Base-by-base conservation (phyloP, 2,888 invertebrate species). In the Gastracanthus pulcherrimus region DNA sequence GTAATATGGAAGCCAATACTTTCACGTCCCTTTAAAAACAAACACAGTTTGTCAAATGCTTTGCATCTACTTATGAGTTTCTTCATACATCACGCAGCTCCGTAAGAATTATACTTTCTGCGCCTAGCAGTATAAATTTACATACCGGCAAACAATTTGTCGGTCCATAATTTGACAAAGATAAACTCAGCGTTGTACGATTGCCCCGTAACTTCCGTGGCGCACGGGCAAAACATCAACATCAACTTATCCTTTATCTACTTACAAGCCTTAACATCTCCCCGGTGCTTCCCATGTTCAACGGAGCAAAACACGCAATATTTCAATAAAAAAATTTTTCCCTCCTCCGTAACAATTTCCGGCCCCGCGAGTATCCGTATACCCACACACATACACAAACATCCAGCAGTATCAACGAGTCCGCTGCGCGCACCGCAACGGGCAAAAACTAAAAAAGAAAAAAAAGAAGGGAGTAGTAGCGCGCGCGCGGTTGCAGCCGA, bases 241-340 rank as follows among this genome's bases (percentile, higher is more conserved):
- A 60, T 69, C 81, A 62, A 71, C 81, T 78, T 69, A 78, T 77
- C 74, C 69, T 77, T 77, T 74, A 77, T 81, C 69, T 77, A 81
- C 74, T 66, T 69, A 58, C 74, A 74, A 69, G 71, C 45, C 16
- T 48, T 3, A 60, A 48, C 67, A 45, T 75, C 48, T 66, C 66
- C 7, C 23, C 2, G 55, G 67, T 19, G 76, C 82, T 76, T 79
- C 76, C 75, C 76, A 66, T 75, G 82, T 76, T 76, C 70, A 76
- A 48, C 79, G 38, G 26, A 72, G 71, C 66, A 74, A 77, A 69
- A 82, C 75, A 82, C 78, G 75, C 70, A 66, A 75, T 75, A 66
- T 75, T 75, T 82, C 71, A 75, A 81, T 81, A 38, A 78, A 81
- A 81, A 74, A 69, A 48, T 64, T 26, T 72, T 67, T 75, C 36